A percentile compares a stretch with the other conserved stretches of the same genome.
phyloP scores from a whole-genome alignment of 2,113 vertebrate genomes.

The Ovis canadensis region DNA sequence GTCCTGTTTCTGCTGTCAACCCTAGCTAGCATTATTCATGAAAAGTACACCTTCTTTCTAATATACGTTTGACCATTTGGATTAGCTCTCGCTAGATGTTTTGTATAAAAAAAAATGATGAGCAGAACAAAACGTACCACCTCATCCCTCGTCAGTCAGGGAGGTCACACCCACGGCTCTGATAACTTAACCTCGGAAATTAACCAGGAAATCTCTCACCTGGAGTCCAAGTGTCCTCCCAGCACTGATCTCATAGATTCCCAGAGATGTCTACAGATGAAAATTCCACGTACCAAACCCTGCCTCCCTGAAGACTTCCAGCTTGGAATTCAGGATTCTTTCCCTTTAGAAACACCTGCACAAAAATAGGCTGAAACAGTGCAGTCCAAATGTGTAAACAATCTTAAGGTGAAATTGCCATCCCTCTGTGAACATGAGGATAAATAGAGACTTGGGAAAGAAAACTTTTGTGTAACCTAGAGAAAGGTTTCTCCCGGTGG shows the following conservation, averaged over 20 bases:
- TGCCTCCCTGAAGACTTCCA: background rate
- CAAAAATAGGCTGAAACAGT: rapidly evolving
- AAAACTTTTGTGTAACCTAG: background rate
- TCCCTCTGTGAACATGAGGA: rapidly evolving
- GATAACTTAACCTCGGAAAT: rapidly evolving
- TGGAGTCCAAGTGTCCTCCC: background rate
- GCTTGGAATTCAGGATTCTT: background rate
- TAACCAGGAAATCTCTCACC: too few species aligned
- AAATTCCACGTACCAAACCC: too few species aligned
- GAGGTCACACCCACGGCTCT: rapidly evolving
- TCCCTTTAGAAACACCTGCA: too few species aligned
- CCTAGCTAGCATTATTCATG: background rate
- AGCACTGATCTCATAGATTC: background rate
- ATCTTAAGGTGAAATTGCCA: rapidly evolving
- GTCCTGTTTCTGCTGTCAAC: background rate
- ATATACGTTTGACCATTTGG: rapidly evolving
- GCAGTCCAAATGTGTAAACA: rapidly evolving
- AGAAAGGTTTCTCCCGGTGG: rapidly evolving
- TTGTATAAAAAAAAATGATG: background rate
- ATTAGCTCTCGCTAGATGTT: background rate
- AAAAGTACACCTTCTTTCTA: background rate
- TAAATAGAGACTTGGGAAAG: background rate
- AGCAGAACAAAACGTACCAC: background rate
- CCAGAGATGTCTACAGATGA: rapidly evolving
- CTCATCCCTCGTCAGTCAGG: rapidly evolving